Conservation (phyloP, 1,140 invertebrate species). For the Bombus picipes region DNA sequence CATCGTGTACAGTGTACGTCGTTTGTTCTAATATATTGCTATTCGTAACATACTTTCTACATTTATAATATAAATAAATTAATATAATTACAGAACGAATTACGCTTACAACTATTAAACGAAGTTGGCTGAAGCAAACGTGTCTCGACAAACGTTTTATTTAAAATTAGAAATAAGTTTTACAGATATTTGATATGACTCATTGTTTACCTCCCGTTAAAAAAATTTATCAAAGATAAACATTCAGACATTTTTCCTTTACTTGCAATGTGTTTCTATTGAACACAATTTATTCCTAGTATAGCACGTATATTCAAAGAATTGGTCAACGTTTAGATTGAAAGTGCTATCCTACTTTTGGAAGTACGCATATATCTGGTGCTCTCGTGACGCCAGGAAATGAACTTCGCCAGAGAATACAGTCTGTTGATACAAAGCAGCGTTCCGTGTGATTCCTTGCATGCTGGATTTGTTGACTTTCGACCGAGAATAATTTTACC, state of each 20-base stretch:
- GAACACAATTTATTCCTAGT: too few relatives aligned
- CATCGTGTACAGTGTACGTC: background rate
- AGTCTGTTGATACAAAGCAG: conserved; percentile 22
- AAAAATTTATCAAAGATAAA: background rate
- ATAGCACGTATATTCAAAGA: background rate
- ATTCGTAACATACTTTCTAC: too few relatives aligned
- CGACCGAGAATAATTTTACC: conserved; percentile 11
- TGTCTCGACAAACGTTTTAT: background rate
- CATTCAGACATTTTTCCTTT: background rate
- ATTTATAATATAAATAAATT: background rate
- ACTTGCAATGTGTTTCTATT: background rate
- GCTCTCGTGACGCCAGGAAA: conserved; percentile 21
- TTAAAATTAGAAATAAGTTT: background rate
- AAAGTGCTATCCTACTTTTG: background rate
- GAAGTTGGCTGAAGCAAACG: too few relatives aligned
- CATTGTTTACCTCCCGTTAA: background rate
- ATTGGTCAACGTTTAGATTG: background rate
- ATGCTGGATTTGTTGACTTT: conserved; percentile 26
- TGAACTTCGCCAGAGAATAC: conserved; percentile 7
- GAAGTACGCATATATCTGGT: background rate
- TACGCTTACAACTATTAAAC: background rate
- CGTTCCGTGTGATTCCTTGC: conserved; percentile 13
- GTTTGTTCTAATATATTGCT: background rate
- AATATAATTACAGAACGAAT: background rate
- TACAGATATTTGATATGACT: background rate